Evolutionary conservation across 35 echinoderm and acorn worm genomes (phyloP), one percentile per base, ranked within the genome.

Genomic region (Heliocidaris tuberculata): DNA sequence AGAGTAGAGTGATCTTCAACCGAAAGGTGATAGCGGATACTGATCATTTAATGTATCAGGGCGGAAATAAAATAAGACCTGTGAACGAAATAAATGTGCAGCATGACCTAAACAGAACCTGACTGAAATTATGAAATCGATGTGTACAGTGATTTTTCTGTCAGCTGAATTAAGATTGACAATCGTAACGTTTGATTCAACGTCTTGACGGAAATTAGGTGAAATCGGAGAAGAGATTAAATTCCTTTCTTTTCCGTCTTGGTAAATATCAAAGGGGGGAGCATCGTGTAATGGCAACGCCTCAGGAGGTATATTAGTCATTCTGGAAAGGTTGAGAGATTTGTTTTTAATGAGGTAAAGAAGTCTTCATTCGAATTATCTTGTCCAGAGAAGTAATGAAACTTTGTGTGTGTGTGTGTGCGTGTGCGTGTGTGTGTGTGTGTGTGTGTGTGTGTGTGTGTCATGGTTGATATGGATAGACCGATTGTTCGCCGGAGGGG

Each of bases 11-110:
- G 65, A 78, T 71, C 1, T 15, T 11, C 21, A n/a, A 78, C 21
- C 65, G 65, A 78, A 78, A 78, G 65, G 65, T 78, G 65, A 78
- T n/a, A 78, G 65, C 65, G 65, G 65, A 78, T n/a, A 78, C 19
- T 7, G 65, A 27, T 78, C 65, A 78, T 78, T 78, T 5, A n/a
- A n/a, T 78, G 65, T 24, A 78, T 27, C 27, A 78, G 19, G 0
- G 21, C 65, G 65, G 65, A 78, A 78, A 19, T 78, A 78, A 78
- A 78, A 78, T 78, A 21, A 78, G 8, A 78, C 15, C 65, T 78
- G 65, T 42, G 3, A 78, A 56, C 15, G 7, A 56, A 56, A 56
- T 13, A 13, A 56, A 56, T 56, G 52, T 56, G 52, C 52, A 56
- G 11, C 52, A 56, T 56, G 52, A 56, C 15, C 10, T 10, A 13